These are phyloP conservation scores for Bovichtus variegatus DNA, from an alignment of 2,797 vertebrate species.

Conservation along the genomic window DNA sequence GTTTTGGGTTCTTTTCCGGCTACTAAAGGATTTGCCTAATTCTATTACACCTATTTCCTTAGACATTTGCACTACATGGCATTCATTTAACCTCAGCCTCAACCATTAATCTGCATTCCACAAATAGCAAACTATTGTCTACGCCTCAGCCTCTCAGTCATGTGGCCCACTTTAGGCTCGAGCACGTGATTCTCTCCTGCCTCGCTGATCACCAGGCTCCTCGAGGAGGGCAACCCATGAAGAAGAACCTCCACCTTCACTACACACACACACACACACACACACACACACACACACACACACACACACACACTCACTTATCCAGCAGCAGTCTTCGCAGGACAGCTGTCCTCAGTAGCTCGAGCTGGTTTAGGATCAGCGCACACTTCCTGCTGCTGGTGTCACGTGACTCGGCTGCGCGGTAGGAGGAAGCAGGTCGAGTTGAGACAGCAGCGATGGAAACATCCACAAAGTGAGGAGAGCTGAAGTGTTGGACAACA, in stretches of 20 bases:
- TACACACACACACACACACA: no score
- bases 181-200: constrained; percentile 65
- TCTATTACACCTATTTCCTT: neutral
- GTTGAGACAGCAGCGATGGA: neutral
- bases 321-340: neutral
- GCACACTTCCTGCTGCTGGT: constrained; percentile 18
- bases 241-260: neutral
- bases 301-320: no score
- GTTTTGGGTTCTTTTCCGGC: neutral
- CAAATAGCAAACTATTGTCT: constrained; percentile 47
- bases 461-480: neutral
- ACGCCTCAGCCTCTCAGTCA: constrained; percentile 50
- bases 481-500: neutral
- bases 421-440: constrained; percentile 35
- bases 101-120: constrained; percentile 48
- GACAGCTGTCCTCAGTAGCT: rapidly evolving
- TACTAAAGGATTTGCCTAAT: no score
- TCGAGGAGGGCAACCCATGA: neutral
- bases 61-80: neutral
- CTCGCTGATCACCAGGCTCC: constrained; percentile 10
- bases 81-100: constrained; percentile 27
- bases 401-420: constrained; percentile 66
- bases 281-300: no score
- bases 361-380: constrained; percentile 26
- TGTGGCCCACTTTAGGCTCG: constrained; percentile 44